phyloP scores from a whole-genome alignment of 1,140 invertebrate species.

The Bemisia tabaci region DNA sequence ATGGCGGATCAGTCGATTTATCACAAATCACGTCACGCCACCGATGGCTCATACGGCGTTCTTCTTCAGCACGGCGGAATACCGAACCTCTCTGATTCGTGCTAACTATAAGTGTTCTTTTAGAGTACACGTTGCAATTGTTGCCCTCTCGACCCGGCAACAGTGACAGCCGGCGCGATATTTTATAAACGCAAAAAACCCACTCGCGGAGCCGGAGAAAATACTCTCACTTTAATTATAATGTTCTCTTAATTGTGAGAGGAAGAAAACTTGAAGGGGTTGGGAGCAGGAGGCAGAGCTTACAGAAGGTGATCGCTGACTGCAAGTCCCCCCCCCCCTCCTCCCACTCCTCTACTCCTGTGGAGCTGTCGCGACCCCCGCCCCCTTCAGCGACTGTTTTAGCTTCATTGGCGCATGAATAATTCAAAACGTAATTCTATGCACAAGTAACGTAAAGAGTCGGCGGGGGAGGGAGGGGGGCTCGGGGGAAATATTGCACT shows the following conservation, averaged over 20 bases:
- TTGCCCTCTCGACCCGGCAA: too few species aligned
- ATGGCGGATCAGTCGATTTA: too few species aligned
- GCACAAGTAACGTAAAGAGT: background rate
- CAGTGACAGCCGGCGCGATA: background rate
- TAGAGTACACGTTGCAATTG: too few species aligned
- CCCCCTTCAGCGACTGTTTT: background rate
- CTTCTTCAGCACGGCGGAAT: too few species aligned
- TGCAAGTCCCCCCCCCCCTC: background rate
- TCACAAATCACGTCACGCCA: too few species aligned
- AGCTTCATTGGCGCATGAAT: background rate
- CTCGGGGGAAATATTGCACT: background rate
- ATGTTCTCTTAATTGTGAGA: background rate
- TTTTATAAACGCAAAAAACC: background rate
- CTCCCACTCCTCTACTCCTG: background rate
- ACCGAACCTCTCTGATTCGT: too few species aligned
- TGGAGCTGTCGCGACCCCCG: background rate
- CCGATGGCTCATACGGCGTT: too few species aligned
- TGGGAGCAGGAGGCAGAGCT: background rate
- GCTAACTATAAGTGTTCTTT: too few species aligned
- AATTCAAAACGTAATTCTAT: background rate
- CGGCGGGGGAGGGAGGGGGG: background rate
- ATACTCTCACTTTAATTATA: background rate
- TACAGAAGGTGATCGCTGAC: background rate
- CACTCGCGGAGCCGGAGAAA: background rate
- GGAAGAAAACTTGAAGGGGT: background rate